A percentile compares a stretch with the other conserved stretches of the same genome.
Evolutionary conservation across 2,888 invertebrate species (phyloP).

Genomic region (Drosophila greeni): DNA sequence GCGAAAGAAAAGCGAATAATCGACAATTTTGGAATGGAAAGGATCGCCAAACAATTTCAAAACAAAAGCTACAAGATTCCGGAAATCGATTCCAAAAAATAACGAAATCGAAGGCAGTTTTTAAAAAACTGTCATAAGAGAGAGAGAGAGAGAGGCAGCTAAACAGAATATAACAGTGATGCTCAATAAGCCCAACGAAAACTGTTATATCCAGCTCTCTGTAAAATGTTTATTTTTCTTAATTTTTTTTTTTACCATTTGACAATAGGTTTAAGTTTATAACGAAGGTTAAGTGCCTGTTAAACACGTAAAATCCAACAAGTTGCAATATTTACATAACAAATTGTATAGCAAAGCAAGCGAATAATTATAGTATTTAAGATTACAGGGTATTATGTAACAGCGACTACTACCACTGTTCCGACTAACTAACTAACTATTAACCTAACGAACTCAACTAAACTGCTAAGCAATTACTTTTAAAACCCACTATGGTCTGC

Average conservation of each 20-base stretch:
- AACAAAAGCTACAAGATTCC: not conserved
- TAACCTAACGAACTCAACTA: conserved; percentile 37
- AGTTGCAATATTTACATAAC: conserved; percentile 69
- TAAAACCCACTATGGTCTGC: conserved; percentile 26
- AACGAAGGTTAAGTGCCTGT: conserved; percentile 67
- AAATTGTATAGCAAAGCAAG: conserved; percentile 18
- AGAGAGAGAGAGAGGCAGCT: not conserved
- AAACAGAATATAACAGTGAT: conserved; percentile 40
- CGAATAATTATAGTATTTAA: conserved; percentile 38
- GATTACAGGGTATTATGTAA: conserved; percentile 29
- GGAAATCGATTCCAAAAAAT: conserved; percentile 7
- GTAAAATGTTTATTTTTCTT: conserved; percentile 9
- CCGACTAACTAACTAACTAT: conserved; percentile 33
- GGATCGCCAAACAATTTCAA: not conserved
- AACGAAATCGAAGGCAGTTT: conserved; percentile 14
- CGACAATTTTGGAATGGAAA: conserved; percentile 11
- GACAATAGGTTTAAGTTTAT: conserved; percentile 11
- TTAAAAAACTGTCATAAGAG: conserved; percentile 1
- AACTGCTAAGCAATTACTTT: conserved; percentile 45
- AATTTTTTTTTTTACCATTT: conserved; percentile 8
- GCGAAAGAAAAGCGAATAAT: conserved; percentile 10
- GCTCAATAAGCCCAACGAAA: conserved; percentile 49
- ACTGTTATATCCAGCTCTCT: conserved; percentile 50
- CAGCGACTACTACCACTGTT: conserved; percentile 10
- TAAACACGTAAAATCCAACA: conserved; percentile 22